These are phyloP conservation scores for Polydrusus tereticollis DNA, from an alignment of 2,888 invertebrate genomes.

Conservation along the genomic window DNA sequence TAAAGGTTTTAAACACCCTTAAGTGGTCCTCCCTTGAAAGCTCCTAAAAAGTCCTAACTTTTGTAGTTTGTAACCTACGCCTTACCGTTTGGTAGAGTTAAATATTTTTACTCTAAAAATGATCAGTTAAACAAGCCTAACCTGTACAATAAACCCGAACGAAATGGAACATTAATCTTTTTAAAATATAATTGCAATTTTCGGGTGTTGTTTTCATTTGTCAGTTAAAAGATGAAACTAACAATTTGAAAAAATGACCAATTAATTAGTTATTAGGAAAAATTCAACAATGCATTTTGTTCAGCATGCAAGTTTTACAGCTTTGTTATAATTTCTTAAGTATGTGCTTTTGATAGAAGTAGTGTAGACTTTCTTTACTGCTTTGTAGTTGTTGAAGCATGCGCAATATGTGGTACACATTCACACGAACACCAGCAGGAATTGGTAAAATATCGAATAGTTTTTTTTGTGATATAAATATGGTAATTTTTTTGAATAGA, in stretches of 20 bases:
- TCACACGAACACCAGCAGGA: constrained; percentile 47
- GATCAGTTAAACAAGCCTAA: constrained; percentile 17
- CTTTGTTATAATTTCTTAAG: background rate
- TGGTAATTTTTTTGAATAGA: background rate
- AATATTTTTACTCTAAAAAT: background rate
- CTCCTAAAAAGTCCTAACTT: background rate
- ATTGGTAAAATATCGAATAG: constrained; percentile 29
- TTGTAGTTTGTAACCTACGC: constrained; percentile 8
- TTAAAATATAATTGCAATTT: background rate
- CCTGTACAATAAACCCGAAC: constrained; percentile 7
- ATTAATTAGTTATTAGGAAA: no score
- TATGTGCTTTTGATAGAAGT: constrained; percentile 1
- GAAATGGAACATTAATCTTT: background rate
- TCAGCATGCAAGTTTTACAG: background rate
- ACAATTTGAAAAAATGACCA: no score
- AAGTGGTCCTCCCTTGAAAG: no score
- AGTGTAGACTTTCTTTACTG: constrained; percentile 28
- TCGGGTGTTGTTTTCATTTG: background rate
- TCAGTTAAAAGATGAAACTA: background rate
- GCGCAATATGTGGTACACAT: constrained; percentile 47
- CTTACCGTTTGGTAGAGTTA: constrained; percentile 19
- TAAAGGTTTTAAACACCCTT: no score
- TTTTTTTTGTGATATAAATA: background rate
- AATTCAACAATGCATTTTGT: background rate
- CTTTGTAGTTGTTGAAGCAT: constrained; percentile 39